These are phyloP conservation scores for Torymus tubicola DNA, from an alignment of 2,888 invertebrate genomes.

Conservation along the genomic window DNA sequence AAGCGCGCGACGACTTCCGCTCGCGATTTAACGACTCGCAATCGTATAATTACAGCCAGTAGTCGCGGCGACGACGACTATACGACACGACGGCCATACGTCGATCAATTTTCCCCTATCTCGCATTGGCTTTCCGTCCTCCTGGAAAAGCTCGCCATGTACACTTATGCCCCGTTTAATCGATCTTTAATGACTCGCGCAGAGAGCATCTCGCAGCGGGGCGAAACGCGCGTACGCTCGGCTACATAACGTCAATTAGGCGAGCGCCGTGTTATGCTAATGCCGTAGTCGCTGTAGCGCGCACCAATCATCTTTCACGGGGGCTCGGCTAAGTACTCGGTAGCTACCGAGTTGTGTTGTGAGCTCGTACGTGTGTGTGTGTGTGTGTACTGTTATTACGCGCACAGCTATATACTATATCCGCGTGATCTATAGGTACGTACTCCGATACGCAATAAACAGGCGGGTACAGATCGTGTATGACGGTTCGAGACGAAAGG, in stretches of 20 bases:
- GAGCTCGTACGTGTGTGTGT: not conserved
- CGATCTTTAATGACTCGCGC: conserved; percentile 50
- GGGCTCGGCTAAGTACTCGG: not conserved
- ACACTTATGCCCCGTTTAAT: conserved; percentile 36
- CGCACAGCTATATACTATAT: not conserved
- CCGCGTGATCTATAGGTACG: too few relatives aligned
- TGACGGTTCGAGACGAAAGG: too few relatives aligned
- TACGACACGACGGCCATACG: not conserved
- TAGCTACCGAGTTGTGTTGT: not conserved
- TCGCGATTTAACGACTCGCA: conserved; percentile 39
- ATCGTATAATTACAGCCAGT: conserved; percentile 12
- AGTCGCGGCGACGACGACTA: conserved; percentile 15
- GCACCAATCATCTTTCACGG: conserved; percentile 45
- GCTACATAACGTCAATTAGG: conserved; percentile 64
- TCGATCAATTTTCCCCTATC: not conserved
- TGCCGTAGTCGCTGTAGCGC: conserved; percentile 39
- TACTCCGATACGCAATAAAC: too few relatives aligned
- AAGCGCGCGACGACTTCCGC: conserved; percentile 2
- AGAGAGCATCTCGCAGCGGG: conserved; percentile 19
- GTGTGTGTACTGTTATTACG: conserved; percentile 29
- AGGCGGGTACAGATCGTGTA: too few relatives aligned
- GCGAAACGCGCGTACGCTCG: not conserved
- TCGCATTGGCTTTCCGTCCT: not conserved
- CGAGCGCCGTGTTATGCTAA: conserved; percentile 68
- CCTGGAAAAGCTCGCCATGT: conserved; percentile 1